Evolutionary conservation across 2,888 invertebrate genomes (phyloP).

Genomic region (Cataglyphis rosenhaueri): DNA sequence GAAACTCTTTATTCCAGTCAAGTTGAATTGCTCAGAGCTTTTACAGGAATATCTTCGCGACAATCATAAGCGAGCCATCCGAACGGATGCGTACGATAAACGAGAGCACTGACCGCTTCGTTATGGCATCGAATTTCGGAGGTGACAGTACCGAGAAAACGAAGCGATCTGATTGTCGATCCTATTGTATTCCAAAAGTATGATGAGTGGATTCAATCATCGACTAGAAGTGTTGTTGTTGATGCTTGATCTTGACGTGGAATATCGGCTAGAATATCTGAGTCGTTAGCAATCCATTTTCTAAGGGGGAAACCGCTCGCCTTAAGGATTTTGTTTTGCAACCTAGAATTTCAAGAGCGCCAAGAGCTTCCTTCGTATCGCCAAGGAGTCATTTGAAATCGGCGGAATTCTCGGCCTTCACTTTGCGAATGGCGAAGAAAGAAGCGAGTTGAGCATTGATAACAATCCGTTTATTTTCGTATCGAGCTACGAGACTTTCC

Average conservation of each 20-base stretch:
- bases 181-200: background rate
- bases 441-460: no score
- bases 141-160: background rate
- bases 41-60: background rate
- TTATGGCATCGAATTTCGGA: rapidly evolving
- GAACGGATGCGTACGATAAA: background rate
- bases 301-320: no score
- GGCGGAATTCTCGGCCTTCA: no score
- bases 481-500: no score
- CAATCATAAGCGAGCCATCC: background rate
- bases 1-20: background rate
- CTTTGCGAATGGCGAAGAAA: no score
- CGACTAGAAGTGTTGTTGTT: background rate
- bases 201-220: background rate
- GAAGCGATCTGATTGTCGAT: background rate
- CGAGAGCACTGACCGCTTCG: background rate
- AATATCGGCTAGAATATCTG: no score
- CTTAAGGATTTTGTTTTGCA: no score
- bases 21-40: background rate
- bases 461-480: no score
- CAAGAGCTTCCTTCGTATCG: no score
- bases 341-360: no score
- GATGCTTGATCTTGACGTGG: background rate
- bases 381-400: no score
- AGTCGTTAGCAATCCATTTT: no score